phyloP scores from a whole-genome alignment of 2,113 vertebrate genomes.

The Hypomesus transpacificus region DNA sequence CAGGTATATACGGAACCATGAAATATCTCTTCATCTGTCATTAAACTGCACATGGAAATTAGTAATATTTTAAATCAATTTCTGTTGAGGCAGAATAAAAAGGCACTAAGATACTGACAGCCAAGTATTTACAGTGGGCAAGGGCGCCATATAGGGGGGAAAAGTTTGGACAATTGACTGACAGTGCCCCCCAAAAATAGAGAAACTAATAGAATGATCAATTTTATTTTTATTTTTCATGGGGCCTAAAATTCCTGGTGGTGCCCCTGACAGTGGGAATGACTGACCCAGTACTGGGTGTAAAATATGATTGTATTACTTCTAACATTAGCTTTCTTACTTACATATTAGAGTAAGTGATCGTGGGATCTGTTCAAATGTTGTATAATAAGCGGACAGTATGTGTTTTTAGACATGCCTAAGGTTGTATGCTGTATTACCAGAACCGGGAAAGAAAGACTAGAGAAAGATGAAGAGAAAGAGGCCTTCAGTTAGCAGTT shows the following conservation, averaged over 20 bases:
- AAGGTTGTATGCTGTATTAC: conserved; percentile 19
- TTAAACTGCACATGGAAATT: conserved; percentile 51
- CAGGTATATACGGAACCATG: conserved; percentile 53
- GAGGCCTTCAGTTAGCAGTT: conserved; percentile 29
- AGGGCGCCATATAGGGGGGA: too few species aligned
- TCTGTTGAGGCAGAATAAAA: conserved; percentile 18
- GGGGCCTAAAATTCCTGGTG: too few species aligned
- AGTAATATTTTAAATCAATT: conserved; percentile 56
- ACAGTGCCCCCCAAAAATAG: too few species aligned
- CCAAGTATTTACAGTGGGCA: conserved; percentile 26
- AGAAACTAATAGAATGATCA: too few species aligned
- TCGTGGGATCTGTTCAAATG: conserved; percentile 31
- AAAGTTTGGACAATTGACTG: too few species aligned
- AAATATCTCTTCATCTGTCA: conserved; percentile 59
- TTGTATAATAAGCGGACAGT: conserved; percentile 18
- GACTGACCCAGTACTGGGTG: conserved; percentile 23
- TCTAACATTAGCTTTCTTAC: neutral
- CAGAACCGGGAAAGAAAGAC: neutral
- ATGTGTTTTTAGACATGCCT: conserved; percentile 40
- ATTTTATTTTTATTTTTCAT: too few species aligned
- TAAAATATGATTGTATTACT: conserved; percentile 26
- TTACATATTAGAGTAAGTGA: neutral
- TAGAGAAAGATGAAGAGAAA: conserved; percentile 6
- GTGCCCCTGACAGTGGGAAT: conserved; percentile 24
- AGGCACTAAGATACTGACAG: conserved; percentile 37